Evolutionary conservation across 2,888 invertebrate genomes (phyloP), one percentile per base, ranked within the genome.

Genomic region (Dilophus febrilis): DNA sequence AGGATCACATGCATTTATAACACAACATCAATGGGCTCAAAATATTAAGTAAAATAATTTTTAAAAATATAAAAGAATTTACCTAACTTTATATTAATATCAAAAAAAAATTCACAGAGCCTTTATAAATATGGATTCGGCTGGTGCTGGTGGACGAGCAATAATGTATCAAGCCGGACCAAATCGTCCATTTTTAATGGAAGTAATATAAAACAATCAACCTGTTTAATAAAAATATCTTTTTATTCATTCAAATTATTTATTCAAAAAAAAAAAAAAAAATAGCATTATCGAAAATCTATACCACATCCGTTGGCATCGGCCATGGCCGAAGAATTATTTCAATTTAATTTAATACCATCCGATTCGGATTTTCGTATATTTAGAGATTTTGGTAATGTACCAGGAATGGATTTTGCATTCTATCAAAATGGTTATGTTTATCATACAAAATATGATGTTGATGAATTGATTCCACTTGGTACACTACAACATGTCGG

Each of bases 121-220:
- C 0, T 79, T 90, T 44, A 68, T 91, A 39, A 91, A 91, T 59
- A 57, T 91, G 45, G 91, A 91, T 57, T 78, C 87, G 0, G 83
- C 81, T 34, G 91, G 91, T 0, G 77, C 83, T 52, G 90, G 88
- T 30, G 88, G 88, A 2, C 74, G 83, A 47, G 83, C 88, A 47
- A 68, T 79, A 34, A 64, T 91, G n/a, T 91, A 91, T 54, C 90
- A 91, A 66, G 72, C 76, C 42, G 78, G n/a, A n/a, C n/a, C 31
- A 14, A 14, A 4, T 31, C 14, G 14, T 31, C 6, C 31, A 31
- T 31, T n/a, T n/a, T 11, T 31, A 11, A 31, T 31, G 31, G 14
- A 31, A n/a, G n/a, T n/a, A n/a, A n/a, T n/a, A n/a, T n/a, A n/a
- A n/a, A n/a, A n/a, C n/a, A n/a, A n/a, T n/a, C n/a, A n/a, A n/a